phyloP scores from a whole-genome alignment of 2,797 vertebrate species.

The Hemitrygon akajei region DNA sequence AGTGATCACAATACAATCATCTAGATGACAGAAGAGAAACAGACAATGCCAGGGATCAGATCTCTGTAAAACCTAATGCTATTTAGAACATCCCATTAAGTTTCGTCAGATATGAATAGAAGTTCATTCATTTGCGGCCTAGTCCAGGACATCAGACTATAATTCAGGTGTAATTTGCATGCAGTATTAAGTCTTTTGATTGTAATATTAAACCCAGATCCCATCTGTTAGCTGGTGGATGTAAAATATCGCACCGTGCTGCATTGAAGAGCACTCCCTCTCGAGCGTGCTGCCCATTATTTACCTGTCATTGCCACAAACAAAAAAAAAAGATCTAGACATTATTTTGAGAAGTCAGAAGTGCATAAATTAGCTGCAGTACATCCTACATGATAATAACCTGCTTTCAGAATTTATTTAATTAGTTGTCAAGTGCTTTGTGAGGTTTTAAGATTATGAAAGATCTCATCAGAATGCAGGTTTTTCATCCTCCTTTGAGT shows the following conservation, averaged over 20 bases:
- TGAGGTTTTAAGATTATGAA: too few relatives aligned
- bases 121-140: not conserved
- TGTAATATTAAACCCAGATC: not conserved
- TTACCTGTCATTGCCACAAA: not conserved
- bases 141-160: not conserved
- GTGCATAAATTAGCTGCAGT: not conserved
- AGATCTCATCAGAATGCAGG: not conserved
- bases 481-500: constrained; percentile 55
- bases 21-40: too few relatives aligned
- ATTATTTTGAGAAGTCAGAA: not conserved
- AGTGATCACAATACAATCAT: not conserved
- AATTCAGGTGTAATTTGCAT: not conserved
- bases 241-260: not conserved
- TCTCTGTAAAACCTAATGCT: not conserved
- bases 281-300: not conserved
- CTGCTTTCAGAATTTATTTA: not conserved
- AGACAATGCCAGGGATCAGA: not conserved
- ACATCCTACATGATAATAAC: not conserved
- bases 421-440: not conserved
- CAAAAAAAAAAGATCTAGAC: not conserved
- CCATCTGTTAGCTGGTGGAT: not conserved
- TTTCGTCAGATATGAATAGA: not conserved
- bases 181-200: not conserved
- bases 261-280: not conserved
- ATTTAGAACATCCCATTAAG: not conserved